Conservation (phyloP, 2,888 invertebrate genomes). For the Pardosa pseudoannulata region DNA sequence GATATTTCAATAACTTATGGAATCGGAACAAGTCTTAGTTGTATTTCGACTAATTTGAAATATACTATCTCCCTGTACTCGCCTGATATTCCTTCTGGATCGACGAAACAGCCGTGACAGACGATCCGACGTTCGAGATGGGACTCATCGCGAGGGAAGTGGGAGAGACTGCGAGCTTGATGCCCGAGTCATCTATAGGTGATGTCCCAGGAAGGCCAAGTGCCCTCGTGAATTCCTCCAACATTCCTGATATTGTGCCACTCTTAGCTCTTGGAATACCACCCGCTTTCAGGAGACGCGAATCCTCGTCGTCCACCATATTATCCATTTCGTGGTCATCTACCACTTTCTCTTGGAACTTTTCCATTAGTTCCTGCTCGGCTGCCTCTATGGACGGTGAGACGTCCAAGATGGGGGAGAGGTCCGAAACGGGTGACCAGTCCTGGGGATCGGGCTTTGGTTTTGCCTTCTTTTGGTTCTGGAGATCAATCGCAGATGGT, state of each 20-base stretch:
- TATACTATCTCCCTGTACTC: too few relatives aligned
- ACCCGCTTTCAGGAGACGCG: conserved; percentile 36
- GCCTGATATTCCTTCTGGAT: conserved; percentile 64
- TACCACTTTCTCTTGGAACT: conserved; percentile 48
- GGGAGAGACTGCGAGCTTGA: conserved; percentile 60
- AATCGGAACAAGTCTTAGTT: too few relatives aligned
- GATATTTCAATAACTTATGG: too few relatives aligned
- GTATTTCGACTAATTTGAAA: too few relatives aligned
- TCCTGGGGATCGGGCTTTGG: conserved; percentile 73
- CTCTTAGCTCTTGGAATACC: conserved; percentile 73
- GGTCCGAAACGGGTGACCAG: conserved; percentile 79
- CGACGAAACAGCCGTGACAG: conserved; percentile 21
- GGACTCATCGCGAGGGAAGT: conserved; percentile 64
- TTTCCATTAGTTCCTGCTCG: conserved; percentile 75
- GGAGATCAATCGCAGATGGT: conserved; percentile 62
- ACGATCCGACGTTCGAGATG: conserved; percentile 21
- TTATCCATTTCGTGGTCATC: conserved; percentile 38
- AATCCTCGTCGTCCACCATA: conserved; percentile 32
- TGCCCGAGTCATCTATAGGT: conserved; percentile 71
- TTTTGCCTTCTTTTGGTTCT: conserved; percentile 73
- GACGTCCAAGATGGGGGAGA: conserved; percentile 79
- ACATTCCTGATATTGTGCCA: conserved; percentile 75
- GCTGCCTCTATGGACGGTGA: conserved; percentile 79
- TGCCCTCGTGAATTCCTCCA: conserved; percentile 74
- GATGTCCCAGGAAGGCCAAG: conserved; percentile 73